A percentile compares a stretch with the other conserved stretches of the same genome.
These are phyloP conservation scores for Rhagoletis pomonella DNA, from an alignment of 1,140 invertebrate genomes.

Conservation along the genomic window DNA sequence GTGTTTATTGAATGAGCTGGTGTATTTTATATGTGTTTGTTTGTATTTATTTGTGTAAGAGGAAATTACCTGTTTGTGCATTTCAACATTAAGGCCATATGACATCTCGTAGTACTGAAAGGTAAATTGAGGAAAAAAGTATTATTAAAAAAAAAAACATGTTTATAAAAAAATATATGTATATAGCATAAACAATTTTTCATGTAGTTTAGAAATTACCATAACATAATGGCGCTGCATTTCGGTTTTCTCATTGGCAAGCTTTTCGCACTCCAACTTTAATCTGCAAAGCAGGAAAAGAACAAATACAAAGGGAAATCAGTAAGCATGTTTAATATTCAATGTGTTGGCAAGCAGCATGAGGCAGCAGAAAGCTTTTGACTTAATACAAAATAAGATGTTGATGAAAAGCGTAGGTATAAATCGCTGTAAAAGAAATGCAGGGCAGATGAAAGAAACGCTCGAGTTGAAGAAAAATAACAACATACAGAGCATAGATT, in stretches of 20 bases:
- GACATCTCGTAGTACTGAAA: conserved; percentile 99
- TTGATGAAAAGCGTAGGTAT: not conserved
- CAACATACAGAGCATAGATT: not conserved
- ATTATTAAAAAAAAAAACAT: conserved; percentile 14
- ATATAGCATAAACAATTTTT: not conserved
- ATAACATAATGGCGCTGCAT: conserved; percentile 99
- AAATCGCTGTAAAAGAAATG: not conserved
- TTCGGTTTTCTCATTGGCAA: conserved; percentile 98
- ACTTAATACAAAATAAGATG: not conserved
- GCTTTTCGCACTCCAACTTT: conserved; percentile 95
- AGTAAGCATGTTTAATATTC: not conserved
- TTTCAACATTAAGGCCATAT: conserved; percentile 98
- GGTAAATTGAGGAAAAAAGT: conserved; percentile 73
- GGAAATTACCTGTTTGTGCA: conserved; percentile 96
- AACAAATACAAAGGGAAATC: too few relatives aligned
- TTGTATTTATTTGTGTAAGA: not conserved
- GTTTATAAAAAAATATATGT: not conserved
- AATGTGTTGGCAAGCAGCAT: too few relatives aligned
- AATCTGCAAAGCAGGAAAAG: conserved; percentile 78
- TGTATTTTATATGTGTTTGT: not conserved
- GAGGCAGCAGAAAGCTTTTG: too few relatives aligned
- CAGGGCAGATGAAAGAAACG: not conserved
- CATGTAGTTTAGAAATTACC: conserved; percentile 80
- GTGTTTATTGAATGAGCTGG: conserved; percentile 11
- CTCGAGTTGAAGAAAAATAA: not conserved